Base-by-base conservation (phyloP, 1,140 invertebrate genomes). In the Dendrolimus punctatus region DNA sequence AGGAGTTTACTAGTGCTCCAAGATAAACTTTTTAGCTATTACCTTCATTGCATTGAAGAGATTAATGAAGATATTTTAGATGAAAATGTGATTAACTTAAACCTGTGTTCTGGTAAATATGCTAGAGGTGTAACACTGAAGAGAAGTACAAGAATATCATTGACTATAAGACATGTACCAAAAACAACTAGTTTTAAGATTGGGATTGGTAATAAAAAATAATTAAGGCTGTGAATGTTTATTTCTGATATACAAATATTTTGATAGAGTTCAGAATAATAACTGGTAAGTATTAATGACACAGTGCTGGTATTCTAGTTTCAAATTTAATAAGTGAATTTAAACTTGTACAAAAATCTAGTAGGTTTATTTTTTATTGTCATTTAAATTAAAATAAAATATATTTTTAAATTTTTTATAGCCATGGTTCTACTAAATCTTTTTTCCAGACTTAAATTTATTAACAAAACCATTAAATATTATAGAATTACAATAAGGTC, bases 131-230 rank as follows among this genome's bases (percentile, higher is more conserved):
- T 90, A 57, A 82, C 76, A 50, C 62, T 97, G 39, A 66, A 87
- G 49, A 89, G 97, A 50, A 81, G 87, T 2, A 95, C 92, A 8
- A 91, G 97, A 74, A 87, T 99, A 59, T 99, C 97, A 5, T 84
- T 99, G 40, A 99, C 98, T 42, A 98, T 99, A 58, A 91, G 97
- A 77, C 92, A 97, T 90, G 96, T 98, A 6, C 95, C 96, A 53
- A 97, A 96, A 89, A 94, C 94, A 46, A 76, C 70, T 51, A 57
- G 60, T 40, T 84, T 86, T 64, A 86, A 86, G 74, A 49, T 90
- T 91, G 64, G 96, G 95, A 90, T 89, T 93, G 75, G 94, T 90
- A 86, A 83, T 94, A 68, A 91, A 88, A 75, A 83, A 90, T 79
- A 76, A 80, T 64, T 80, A 71, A 71, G 23, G 23, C 23, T 23